Percentiles rank a stretch among this genome's conserved stretches.
Evolutionary conservation across 2,113 vertebrate species (phyloP).

Genomic region (Terrapene triunguis): DNA sequence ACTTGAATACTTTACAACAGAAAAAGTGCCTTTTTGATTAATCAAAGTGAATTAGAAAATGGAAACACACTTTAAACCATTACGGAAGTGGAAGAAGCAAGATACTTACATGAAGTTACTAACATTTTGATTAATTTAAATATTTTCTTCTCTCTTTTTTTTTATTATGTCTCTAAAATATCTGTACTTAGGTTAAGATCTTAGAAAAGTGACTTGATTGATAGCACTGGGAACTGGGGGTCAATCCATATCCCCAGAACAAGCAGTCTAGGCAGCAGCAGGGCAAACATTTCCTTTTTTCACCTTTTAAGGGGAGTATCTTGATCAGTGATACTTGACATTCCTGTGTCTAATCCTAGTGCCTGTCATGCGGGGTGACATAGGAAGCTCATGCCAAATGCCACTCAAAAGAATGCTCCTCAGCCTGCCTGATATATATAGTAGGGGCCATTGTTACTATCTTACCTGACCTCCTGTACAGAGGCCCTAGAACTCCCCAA

Average conservation of each 20-base stretch:
- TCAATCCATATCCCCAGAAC: not conserved
- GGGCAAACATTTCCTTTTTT: not conserved
- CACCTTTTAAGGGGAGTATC: not conserved
- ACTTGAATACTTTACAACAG: no score
- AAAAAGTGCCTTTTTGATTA: not conserved
- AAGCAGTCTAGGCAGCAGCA: not conserved
- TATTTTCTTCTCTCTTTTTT: not conserved
- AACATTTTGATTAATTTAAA: not conserved
- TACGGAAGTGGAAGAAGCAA: not conserved
- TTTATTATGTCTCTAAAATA: not conserved
- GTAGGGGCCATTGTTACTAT: not conserved
- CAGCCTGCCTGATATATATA: not conserved
- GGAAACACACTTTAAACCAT: not conserved
- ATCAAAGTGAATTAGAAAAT: not conserved
- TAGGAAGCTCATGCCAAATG: not conserved
- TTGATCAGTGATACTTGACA: not conserved
- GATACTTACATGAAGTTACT: not conserved
- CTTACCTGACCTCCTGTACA: not conserved
- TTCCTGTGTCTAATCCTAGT: not conserved
- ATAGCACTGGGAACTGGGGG: not conserved
- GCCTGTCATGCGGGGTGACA: not conserved
- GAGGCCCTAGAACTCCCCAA: not conserved
- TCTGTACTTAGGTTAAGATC: not conserved
- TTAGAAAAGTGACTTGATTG: not conserved
- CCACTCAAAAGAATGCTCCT: not conserved